Percentiles rank a stretch among this genome's conserved stretches.
Evolutionary conservation across 2,797 vertebrate species (phyloP).

Genomic region (Lacerta bilineata): DNA sequence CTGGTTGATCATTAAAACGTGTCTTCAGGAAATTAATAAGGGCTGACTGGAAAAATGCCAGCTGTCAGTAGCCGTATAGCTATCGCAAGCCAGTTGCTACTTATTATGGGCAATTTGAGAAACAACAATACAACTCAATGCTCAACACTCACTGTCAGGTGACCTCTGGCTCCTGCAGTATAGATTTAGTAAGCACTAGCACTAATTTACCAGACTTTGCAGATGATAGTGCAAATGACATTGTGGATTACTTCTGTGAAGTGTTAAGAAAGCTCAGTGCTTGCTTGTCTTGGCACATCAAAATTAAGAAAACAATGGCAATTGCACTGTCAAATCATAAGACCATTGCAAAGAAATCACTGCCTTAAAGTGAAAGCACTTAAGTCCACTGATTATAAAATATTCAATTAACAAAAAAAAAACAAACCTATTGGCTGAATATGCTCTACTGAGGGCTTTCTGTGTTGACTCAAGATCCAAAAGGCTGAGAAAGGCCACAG

Average conservation of each 20-base stretch:
- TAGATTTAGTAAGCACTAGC: neutral
- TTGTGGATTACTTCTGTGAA: neutral
- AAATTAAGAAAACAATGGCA: constrained; percentile 27
- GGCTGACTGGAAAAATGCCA: neutral
- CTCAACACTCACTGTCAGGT: neutral
- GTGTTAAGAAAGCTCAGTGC: constrained; percentile 8
- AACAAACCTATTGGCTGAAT: no score
- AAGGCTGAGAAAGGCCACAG: no score
- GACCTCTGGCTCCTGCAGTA: neutral
- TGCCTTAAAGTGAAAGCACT: neutral
- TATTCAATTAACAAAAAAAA: no score
- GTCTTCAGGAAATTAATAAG: neutral
- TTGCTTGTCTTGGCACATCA: constrained; percentile 13
- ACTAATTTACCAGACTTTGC: neutral
- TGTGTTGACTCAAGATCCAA: no score
- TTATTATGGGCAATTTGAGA: neutral
- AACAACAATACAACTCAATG: neutral
- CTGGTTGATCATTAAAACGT: neutral
- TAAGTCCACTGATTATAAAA: no score
- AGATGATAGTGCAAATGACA: neutral
- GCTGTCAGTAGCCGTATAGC: neutral
- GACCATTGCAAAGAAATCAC: constrained; percentile 5
- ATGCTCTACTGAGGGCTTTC: no score
- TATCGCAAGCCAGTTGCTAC: neutral
- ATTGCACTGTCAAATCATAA: neutral